Base-by-base conservation (phyloP, 2,797 vertebrate species). In the Sebastes baramenuke region DNA sequence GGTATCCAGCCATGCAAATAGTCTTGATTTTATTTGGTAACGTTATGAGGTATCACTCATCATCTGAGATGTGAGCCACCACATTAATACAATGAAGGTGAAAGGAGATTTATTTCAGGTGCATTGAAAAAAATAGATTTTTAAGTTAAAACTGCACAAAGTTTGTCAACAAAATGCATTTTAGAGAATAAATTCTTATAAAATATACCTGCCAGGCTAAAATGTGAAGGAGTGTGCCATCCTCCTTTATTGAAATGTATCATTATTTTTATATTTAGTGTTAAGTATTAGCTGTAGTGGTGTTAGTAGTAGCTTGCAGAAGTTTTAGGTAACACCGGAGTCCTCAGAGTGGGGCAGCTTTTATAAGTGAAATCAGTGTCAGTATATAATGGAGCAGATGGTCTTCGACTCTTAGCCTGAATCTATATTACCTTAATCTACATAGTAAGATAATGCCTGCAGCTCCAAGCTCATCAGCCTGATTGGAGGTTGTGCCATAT, bases 341-440 rank as follows among this genome's bases (percentile, higher is more conserved):
- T 34, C n/a, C 36, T 66, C 5, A 27, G 9, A 71, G n/a, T 20
- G 12, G 25, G 38, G n/a, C 7, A 13, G 25, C 42, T 56, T 32
- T 59, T 9, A 10, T 14, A 14, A 27, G 20, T 38, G 38, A 55
- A 67, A n/a, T 68, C 34, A 30, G 24, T 25, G n/a, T 69, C 58
- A 32, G 62, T 71, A 46, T 62, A 67, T 71, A 66, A 62, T 29
- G 49, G 27, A 76, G 75, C 82, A 85, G 61, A 77, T 75, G 72
- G 36, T 65, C 7, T 6, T 68, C 1, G n/a, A 59, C 67, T 55
- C 68, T 61, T 30, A 80, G 62, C 20, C 58, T 55, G 25, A 56
- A 10, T 81, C 52, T 49, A 25, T 42, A 70, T 69, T 49, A 77
- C 32, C 56, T 78, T 34, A 64, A 80, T 67, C 29, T 55, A 62